Base-by-base conservation (phyloP, 2,797 vertebrate genomes). In the Triplophysa bombifrons region DNA sequence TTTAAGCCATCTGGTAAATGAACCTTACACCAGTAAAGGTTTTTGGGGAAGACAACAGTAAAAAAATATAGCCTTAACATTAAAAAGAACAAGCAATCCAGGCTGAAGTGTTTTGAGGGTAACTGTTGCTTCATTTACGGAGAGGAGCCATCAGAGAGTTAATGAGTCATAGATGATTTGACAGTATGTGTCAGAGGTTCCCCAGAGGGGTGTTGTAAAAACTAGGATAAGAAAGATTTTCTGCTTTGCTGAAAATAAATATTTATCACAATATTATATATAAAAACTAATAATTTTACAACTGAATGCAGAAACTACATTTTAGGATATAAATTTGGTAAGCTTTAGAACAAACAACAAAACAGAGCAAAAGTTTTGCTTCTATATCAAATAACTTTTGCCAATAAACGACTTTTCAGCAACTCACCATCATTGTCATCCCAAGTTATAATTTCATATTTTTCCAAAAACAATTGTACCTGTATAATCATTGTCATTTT, bases 151-250 rank as follows among this genome's bases (percentile, higher is more conserved):
- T 41, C 17, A 34, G 6, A 16, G 17, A 30, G 44, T 74, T 44
- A 61, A 73, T 38, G 48, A 41, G 73, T 75, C 27, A 74, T 41
- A 17, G 19, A 16, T 9, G 13, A 53, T 74, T 46, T 74, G 60
- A 38, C 30, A 51, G 60, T n/a, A 10, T 50, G 14, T 51, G 25
- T 38, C 20, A 63, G 13, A 63, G 25, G 27, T 48, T 4, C 19
- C 16, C 46, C 10, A 16, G 11, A 20, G 11, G 50, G 30, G 44
- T 27, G 22, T 4, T 63, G 58, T 30, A 50, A 16, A 63, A 27
- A 12, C 41, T 30, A 27, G 16, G 27, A 34, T 50, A 16, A 51
- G 16, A 2, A 51, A 50, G n/a, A 20, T 0, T 61, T 27, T 48
- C 1, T 63, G 56, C 12, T 61, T 19, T 27, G 10, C 8, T 10